Conservation (phyloP, 2,113 vertebrate genomes). For the Zosterops borbonicus region DNA sequence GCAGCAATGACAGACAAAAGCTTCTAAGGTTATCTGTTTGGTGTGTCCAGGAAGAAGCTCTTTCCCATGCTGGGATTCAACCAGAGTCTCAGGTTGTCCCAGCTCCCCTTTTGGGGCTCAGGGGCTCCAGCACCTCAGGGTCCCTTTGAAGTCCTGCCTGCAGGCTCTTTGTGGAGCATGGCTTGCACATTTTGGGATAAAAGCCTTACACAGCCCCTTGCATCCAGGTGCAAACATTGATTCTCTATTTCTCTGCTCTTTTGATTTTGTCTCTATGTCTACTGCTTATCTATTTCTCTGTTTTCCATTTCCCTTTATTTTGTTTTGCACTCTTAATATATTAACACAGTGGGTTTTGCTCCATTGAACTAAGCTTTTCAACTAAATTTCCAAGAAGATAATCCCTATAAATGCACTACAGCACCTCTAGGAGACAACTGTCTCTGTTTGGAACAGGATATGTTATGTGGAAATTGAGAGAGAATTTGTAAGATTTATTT, state of each 20-base stretch:
- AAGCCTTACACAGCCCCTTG: not conserved
- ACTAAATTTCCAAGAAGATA: constrained; percentile 6
- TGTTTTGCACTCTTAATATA: not conserved
- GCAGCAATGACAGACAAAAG: not conserved
- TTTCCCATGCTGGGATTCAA: not conserved
- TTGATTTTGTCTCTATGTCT: not conserved
- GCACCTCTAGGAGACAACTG: constrained; percentile 1
- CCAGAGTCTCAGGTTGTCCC: fast-evolving
- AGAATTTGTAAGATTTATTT: constrained; percentile 38
- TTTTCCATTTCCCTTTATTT: not conserved
- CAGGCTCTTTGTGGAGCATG: not conserved
- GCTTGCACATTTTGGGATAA: not conserved
- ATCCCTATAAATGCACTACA: constrained; percentile 9
- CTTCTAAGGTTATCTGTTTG: not conserved
- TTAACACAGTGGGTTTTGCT: not conserved
- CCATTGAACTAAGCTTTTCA: not conserved
- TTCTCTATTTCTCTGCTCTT: not conserved
- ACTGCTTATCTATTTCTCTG: not conserved
- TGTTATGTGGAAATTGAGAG: constrained; percentile 15
- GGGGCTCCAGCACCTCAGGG: fast-evolving
- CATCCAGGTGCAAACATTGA: not conserved
- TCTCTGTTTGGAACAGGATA: constrained; percentile 23
- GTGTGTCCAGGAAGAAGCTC: not conserved
- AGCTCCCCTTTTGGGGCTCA: fast-evolving
- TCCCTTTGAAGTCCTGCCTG: not conserved